phyloP scores from a whole-genome alignment of 2,888 invertebrate species.

The Liopterus haemorrhoidalis region DNA sequence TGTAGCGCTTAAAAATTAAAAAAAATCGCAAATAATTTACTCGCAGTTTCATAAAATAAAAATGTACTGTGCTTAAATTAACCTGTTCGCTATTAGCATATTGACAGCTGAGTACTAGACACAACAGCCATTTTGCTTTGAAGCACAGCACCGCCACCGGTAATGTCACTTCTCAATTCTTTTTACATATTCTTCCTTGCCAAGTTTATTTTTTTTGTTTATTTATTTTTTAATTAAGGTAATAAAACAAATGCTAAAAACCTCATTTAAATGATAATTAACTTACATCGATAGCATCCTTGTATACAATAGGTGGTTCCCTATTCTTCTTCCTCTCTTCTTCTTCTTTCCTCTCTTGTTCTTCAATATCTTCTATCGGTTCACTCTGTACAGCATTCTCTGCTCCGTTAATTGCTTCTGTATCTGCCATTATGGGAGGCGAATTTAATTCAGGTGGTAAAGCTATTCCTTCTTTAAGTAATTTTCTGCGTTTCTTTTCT shows the following conservation, averaged over 20 bases:
- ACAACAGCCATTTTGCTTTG: too few species aligned
- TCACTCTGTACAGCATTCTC: conserved; percentile 46
- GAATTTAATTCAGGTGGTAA: conserved; percentile 38
- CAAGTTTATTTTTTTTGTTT: neutral
- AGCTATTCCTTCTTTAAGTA: conserved; percentile 45
- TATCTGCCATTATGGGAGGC: conserved; percentile 39
- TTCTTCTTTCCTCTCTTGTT: conserved; percentile 58
- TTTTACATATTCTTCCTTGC: neutral
- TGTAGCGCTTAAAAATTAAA: too few species aligned
- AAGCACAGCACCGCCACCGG: too few species aligned
- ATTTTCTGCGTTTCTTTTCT: conserved; percentile 62
- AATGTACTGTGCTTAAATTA: too few species aligned
- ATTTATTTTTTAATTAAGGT: neutral
- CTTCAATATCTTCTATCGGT: conserved; percentile 53
- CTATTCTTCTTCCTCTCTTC: conserved; percentile 66
- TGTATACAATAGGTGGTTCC: conserved; percentile 76
- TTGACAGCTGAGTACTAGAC: too few species aligned
- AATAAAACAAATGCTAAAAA: conserved; percentile 13
- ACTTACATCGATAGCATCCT: conserved; percentile 64
- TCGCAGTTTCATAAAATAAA: too few species aligned
- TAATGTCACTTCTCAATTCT: too few species aligned
- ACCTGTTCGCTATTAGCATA: too few species aligned
- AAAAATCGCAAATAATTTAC: too few species aligned
- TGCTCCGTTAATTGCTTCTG: conserved; percentile 43
- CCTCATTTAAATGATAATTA: too few species aligned